A percentile compares a stretch with the other conserved stretches of the same genome.
phyloP scores from a whole-genome alignment of 2,113 vertebrate species.

The Andinoacara biseriatus region DNA sequence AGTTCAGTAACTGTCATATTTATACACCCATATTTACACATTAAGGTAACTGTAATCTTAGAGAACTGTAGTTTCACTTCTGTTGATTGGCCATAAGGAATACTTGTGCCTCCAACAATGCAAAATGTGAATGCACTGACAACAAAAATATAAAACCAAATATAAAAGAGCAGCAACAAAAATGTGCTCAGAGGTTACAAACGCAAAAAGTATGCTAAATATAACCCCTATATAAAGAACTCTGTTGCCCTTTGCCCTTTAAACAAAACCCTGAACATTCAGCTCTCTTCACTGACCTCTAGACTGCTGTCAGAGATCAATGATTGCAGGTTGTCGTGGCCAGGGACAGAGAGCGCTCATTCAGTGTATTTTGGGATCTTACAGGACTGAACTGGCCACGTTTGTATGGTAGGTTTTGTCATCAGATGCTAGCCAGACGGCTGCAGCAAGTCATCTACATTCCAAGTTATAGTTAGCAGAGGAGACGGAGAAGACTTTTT shows the following conservation, averaged over 20 bases:
- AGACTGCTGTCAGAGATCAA: conserved; percentile 47
- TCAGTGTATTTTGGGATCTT: conserved; percentile 59
- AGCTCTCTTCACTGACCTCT: conserved; percentile 38
- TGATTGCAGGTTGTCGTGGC: conserved; percentile 57
- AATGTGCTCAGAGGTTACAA: background rate
- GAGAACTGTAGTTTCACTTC: background rate
- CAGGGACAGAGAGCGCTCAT: conserved; percentile 38
- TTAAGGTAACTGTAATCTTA: background rate
- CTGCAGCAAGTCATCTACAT: conserved; percentile 21
- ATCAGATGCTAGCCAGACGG: conserved; percentile 30
- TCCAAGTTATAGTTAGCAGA: conserved; percentile 22
- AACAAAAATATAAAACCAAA: background rate
- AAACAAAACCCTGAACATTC: conserved; percentile 14
- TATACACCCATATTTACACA: background rate
- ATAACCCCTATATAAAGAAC: background rate
- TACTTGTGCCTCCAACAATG: background rate
- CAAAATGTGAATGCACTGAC: background rate
- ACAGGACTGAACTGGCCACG: conserved; percentile 33
- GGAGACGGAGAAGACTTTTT: conserved; percentile 29
- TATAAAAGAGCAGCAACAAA: background rate
- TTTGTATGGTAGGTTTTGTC: conserved; percentile 41
- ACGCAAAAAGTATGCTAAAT: background rate
- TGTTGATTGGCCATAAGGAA: background rate
- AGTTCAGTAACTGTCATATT: background rate
- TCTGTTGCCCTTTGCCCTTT: conserved; percentile 13